Evolutionary conservation across 2,113 vertebrate species (phyloP), one percentile per base, ranked within the genome.

Genomic region (Axis porcinus): DNA sequence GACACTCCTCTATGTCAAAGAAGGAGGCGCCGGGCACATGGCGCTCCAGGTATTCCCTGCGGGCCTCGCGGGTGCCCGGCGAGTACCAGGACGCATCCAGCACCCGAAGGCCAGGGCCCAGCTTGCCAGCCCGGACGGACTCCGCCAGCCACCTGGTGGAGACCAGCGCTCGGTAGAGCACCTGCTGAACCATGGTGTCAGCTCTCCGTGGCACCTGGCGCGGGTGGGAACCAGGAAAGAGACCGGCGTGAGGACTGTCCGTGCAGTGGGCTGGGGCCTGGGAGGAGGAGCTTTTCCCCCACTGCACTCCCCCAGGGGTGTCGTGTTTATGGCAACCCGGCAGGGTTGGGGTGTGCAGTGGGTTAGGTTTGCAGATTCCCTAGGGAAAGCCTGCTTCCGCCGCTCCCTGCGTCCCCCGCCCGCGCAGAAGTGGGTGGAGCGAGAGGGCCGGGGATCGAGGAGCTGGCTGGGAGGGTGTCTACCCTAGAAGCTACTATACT

Each of bases 71-170:
- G 2, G 98, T 95, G 87, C 99, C 98, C 0, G 99, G 99, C 0
- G 99, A 97, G 95, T 99, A 99, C 99, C 99, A 99, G 5, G 99
- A 99, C 0, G 99, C 97, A n/a, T 99, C 99, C 52, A 99, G 98
- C 0, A 99, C 96, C 25, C 99, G 98, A 60, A 99, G 97, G 25
- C 98, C 85, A 0, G 99, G 98, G 1, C 99, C 98, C 4, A 98
- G 97, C 27, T 98, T 98, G 15, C 97, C 98, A 6, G 98, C 98
- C 57, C 96, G 97, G 55, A 99, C 62, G 0, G 99, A 99, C 28
- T 99, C 99, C 0, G 99, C 98, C 11, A 99, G 99, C 99, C 99
- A 99, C 79, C 99, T 99, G 15, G 98, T 98, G 5, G 99, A 99
- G 6, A 99, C 99, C 91, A 99, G 97, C 23, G 99, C 98, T 30